phyloP scores from a whole-genome alignment of 2,888 invertebrate species.

The Sarcophaga carnaria region DNA sequence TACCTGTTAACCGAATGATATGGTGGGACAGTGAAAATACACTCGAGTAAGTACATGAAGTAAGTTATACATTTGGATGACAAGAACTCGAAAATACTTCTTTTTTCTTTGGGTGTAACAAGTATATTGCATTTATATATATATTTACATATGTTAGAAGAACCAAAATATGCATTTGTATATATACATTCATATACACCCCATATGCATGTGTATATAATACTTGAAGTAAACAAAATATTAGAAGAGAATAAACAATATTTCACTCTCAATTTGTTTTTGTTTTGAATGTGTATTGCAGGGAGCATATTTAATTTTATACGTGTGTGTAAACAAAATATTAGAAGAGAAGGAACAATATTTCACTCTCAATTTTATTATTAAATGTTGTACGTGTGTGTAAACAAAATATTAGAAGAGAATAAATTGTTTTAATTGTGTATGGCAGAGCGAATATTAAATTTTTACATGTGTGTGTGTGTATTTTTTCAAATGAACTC shows the following conservation, averaged over 20 bases:
- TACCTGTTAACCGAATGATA: too few relatives aligned
- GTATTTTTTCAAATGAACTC: background rate
- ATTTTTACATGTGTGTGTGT: background rate
- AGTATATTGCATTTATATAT: background rate
- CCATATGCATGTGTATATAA: too few relatives aligned
- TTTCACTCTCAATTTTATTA: background rate
- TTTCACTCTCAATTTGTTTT: too few relatives aligned
- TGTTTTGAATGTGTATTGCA: too few relatives aligned
- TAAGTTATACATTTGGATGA: background rate
- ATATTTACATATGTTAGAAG: background rate
- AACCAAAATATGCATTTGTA: background rate
- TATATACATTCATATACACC: background rate
- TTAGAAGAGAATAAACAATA: background rate
- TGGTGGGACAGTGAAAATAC: too few relatives aligned
- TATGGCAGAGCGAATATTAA: background rate
- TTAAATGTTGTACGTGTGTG: background rate
- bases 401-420: background rate
- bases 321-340: background rate
- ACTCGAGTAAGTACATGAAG: too few relatives aligned
- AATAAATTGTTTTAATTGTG: too few relatives aligned
- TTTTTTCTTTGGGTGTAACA: background rate
- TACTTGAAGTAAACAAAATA: background rate
- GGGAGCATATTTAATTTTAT: background rate
- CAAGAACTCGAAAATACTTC: background rate
- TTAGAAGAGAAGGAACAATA: background rate